These are phyloP conservation scores for Abramis brama DNA, from an alignment of 2,113 vertebrate genomes.

Conservation along the genomic window DNA sequence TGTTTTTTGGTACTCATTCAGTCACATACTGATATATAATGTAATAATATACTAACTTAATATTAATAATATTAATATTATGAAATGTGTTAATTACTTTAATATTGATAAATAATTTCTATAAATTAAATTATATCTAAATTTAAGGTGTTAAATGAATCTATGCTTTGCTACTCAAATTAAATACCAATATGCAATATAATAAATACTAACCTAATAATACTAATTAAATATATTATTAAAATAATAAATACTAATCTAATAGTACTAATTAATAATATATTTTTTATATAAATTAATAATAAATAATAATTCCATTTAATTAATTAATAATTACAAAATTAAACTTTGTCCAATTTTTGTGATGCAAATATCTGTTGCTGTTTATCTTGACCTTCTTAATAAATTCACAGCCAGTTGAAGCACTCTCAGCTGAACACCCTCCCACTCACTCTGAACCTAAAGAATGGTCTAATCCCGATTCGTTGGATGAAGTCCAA, in stretches of 20 bases:
- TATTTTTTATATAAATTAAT: not conserved
- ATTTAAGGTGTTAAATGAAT: not conserved
- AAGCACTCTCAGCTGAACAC: constrained; percentile 22
- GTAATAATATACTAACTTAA: not conserved
- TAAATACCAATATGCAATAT: not conserved
- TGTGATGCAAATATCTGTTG: not conserved
- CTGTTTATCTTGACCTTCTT: not conserved
- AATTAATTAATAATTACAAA: not conserved
- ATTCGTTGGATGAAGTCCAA: constrained; percentile 10
- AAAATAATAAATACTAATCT: not conserved
- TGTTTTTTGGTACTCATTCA: not conserved
- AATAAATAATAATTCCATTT: not conserved
- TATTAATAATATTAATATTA: not conserved
- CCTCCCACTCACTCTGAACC: not conserved
- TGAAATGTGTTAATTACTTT: not conserved
- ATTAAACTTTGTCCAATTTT: not conserved
- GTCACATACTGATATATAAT: not conserved
- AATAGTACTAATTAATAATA: not conserved
- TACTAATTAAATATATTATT: not conserved
- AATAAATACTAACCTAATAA: not conserved
- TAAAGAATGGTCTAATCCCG: constrained; percentile 26
- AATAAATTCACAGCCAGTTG: constrained; percentile 30
- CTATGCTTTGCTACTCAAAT: not conserved
- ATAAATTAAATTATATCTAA: not conserved
- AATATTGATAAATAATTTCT: not conserved